Evolutionary conservation across 2,888 invertebrate genomes (phyloP), one percentile per base, ranked within the genome.

Genomic region (Malthinus seriepunctatus): DNA sequence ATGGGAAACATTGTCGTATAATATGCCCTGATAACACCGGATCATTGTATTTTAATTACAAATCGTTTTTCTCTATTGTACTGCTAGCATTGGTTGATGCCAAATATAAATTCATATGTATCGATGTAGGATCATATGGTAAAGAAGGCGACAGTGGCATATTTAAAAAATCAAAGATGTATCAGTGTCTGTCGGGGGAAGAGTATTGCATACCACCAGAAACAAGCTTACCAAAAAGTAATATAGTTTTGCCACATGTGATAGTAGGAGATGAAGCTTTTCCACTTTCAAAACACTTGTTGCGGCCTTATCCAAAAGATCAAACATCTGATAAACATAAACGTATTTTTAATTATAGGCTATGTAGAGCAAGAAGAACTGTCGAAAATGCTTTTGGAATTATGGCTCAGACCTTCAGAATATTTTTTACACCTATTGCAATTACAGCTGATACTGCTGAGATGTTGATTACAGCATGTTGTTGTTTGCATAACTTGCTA

Each of bases 111-210:
- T 69, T 69, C 53, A 51, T 65, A 51, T 59, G 45, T 32, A 57
- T 67, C 38, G 65, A 70, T 53, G 62, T 70, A 14, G 63, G 62
- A 44, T 51, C 66, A 37, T 65, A 63, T 53, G 64, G 64, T 38
- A 59, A 55, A 39, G 60, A 63, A 61, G 56, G 54, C 11, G 62
- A 63, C 35, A 47, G 52, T 39, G 51, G 59, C 2, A 63, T 63
- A 39, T 62, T 62, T 57, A 15, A 32, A 35, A 62, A 55, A 46
- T 60, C 62, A 0, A 15, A 8, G 11, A 38, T 62, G 8, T 50
- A 42, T 37, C 14, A 48, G 49, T 2, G 3, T 3, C 23, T 23
- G 15, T 34, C 15, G 44, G 35, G 42, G 14, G 39, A 38, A 37
- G 37, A 38, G 7, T 14, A 32, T 14, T 14, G 14, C 39, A 23